phyloP scores from a whole-genome alignment of 64 coral and sea anemone species.

The Porites lutea region DNA sequence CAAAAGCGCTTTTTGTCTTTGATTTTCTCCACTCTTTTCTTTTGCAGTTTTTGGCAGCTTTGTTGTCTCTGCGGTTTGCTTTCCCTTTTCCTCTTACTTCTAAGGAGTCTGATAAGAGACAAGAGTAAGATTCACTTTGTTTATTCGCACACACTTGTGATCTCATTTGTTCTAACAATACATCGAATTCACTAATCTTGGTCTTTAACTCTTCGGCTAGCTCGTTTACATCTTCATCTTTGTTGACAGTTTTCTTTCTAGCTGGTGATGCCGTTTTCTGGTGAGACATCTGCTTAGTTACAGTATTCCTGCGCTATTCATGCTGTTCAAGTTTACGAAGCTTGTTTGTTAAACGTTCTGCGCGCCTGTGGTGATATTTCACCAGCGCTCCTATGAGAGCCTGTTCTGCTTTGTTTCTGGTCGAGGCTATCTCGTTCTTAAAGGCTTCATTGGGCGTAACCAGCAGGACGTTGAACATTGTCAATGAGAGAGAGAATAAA shows the following conservation, averaged over 20 bases:
- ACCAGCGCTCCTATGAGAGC: background rate
- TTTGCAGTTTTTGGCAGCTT: background rate
- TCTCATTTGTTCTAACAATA: background rate
- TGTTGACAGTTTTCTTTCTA: background rate
- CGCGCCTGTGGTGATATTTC: conserved; percentile 1
- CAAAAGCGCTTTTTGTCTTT: background rate
- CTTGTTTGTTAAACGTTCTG: background rate
- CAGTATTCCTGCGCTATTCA: background rate
- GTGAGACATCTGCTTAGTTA: background rate
- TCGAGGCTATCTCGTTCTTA: background rate
- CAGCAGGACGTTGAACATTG: too few species aligned
- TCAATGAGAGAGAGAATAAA: too few species aligned
- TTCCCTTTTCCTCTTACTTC: background rate
- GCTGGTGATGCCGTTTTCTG: background rate
- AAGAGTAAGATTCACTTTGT: too few species aligned
- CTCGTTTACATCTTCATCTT: background rate
- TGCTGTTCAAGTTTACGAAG: background rate
- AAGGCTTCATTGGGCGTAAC: background rate
- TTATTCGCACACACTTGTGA: background rate
- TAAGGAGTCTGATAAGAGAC: background rate
- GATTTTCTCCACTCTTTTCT: background rate
- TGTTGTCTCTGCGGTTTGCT: background rate
- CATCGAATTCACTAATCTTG: background rate
- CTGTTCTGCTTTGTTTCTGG: background rate
- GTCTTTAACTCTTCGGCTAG: background rate